Conservation (phyloP, 2,888 invertebrate species). For the Lochmaea capreae region DNA sequence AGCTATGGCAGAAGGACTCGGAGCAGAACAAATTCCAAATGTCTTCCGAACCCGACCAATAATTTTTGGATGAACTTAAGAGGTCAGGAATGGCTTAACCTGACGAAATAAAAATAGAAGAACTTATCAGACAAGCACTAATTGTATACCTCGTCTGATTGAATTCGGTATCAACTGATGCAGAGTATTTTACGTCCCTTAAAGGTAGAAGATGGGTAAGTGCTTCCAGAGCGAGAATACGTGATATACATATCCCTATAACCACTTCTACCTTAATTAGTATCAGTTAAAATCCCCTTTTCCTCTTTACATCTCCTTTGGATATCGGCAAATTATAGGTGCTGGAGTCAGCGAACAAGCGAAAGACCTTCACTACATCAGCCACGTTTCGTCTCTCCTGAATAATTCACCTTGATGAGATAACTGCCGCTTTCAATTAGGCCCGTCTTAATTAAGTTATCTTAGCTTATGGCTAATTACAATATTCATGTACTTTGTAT, state of each 20-base stretch:
- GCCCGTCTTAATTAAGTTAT: conserved; percentile 60
- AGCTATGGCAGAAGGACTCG: no score
- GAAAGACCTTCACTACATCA: conserved; percentile 24
- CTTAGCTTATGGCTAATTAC: conserved; percentile 58
- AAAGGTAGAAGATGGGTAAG: background rate
- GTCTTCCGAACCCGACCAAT: no score
- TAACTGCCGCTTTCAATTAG: conserved; percentile 62
- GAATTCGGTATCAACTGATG: no score
- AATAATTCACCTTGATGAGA: conserved; percentile 62
- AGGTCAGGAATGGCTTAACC: no score
- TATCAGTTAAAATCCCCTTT: conserved; percentile 13
- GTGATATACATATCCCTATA: conserved; percentile 16
- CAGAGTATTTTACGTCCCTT: no score
- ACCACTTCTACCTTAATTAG: conserved; percentile 28
- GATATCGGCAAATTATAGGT: conserved; percentile 25
- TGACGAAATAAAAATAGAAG: no score
- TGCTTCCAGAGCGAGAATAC: conserved; percentile 1
- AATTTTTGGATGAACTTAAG: no score
- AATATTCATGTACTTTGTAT: conserved; percentile 52
- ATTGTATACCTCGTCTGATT: no score
- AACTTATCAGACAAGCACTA: no score
- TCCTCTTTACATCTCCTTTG: background rate
- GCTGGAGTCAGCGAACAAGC: conserved; percentile 15
- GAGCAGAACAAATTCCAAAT: no score
- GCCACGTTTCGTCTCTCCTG: conserved; percentile 49